A percentile compares a stretch with the other conserved stretches of the same genome.
Conservation (phyloP, 2,113 vertebrate species). For the Cygnus atratus region DNA sequence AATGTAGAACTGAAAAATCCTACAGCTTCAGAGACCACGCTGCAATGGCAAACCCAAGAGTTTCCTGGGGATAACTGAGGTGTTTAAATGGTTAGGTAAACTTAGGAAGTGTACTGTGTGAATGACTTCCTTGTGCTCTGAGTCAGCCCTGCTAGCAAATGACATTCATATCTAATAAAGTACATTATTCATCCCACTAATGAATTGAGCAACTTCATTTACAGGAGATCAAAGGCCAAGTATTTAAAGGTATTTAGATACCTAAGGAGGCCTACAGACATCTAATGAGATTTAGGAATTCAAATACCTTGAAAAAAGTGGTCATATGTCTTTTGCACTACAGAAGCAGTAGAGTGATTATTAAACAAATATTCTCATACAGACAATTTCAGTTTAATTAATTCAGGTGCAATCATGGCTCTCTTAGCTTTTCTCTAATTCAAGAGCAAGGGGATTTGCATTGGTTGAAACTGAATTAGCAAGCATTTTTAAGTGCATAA, state of each 20-base stretch:
- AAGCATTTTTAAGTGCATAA: constrained; percentile 10
- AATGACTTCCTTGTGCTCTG: background rate
- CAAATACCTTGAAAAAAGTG: background rate
- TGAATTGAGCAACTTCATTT: constrained; percentile 24
- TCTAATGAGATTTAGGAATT: constrained; percentile 5
- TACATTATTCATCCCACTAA: constrained; percentile 4
- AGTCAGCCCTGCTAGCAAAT: background rate
- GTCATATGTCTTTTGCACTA: background rate
- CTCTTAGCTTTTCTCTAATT: constrained; percentile 44
- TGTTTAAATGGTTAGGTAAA: background rate
- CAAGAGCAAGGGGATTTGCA: constrained; percentile 35
- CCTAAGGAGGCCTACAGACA: background rate
- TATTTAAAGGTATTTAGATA: constrained; percentile 18
- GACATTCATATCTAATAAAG: background rate
- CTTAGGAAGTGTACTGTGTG: background rate
- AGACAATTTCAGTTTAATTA: constrained; percentile 62
- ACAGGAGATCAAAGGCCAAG: constrained; percentile 8
- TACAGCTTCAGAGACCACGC: background rate
- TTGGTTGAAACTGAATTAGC: background rate
- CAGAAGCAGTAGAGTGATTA: background rate
- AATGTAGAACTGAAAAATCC: background rate
- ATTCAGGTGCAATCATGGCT: constrained; percentile 52
- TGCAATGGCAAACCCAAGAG: background rate
- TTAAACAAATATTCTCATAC: constrained; percentile 25
- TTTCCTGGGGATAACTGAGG: background rate